Conservation (phyloP, 2,888 invertebrate genomes). For the Dasysyrphus tricinctus region DNA sequence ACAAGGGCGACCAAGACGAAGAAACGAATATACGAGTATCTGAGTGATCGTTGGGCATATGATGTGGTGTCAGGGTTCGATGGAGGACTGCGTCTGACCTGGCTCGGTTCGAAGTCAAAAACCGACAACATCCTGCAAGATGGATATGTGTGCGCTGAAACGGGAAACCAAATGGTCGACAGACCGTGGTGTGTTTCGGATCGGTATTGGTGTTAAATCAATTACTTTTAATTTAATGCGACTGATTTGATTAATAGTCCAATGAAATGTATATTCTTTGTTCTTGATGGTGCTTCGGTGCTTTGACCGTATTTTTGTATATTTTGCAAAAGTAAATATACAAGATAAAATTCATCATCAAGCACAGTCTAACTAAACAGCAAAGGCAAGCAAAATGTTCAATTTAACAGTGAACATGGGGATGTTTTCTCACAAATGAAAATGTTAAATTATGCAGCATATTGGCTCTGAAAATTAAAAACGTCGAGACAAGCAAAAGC, state of each 20-base stretch:
- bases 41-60: conserved; percentile 60
- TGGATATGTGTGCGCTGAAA: conserved; percentile 61
- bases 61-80: conserved; percentile 66
- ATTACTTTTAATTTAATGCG: conserved; percentile 79
- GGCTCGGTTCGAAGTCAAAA: not conserved
- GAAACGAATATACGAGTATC: conserved; percentile 42
- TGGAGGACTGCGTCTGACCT: conserved; percentile 29
- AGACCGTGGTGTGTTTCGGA: conserved; percentile 72
- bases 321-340: not conserved
- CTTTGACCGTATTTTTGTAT: conserved; percentile 11
- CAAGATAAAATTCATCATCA: conserved; percentile 12
- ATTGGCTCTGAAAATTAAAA: not conserved
- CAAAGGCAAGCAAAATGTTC: not conserved
- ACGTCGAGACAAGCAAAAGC: not conserved
- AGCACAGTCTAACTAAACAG: not conserved
- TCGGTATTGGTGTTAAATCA: conserved; percentile 78
- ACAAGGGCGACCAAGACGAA: conserved; percentile 23
- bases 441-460: conserved; percentile 34
- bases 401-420: not conserved
- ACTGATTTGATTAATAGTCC: conserved; percentile 80
- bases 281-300: conserved; percentile 45
- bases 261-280: conserved; percentile 71
- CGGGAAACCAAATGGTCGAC: conserved; percentile 68
- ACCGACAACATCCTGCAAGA: conserved; percentile 2
- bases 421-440: not conserved